Conservation (phyloP, 2,113 vertebrate species). For the Neolamprologus caudopunctatus region DNA sequence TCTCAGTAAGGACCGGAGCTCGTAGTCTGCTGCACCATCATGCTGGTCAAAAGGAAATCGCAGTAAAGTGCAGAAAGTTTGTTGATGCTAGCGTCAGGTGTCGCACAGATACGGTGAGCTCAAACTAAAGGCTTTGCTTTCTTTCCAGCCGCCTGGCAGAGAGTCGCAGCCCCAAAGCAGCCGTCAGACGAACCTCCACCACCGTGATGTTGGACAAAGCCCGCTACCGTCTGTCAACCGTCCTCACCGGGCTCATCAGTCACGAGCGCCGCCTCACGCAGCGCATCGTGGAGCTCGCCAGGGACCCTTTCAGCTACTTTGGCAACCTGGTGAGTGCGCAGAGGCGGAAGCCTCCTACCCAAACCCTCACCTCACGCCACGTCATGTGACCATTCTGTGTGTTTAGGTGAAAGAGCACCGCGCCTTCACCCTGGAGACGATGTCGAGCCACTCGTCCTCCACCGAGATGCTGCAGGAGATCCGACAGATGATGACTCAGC, state of each 20-base stretch:
- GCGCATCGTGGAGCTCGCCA: slow-evolving; percentile 85
- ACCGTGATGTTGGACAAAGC: slow-evolving; percentile 81
- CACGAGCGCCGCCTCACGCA: slow-evolving; percentile 85
- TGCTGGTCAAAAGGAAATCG: neutral
- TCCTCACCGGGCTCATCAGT: slow-evolving; percentile 82
- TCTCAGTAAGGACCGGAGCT: neutral
- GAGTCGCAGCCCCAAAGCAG: slow-evolving; percentile 9
- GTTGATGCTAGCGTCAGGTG: fast-evolving
- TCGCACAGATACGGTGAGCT: neutral
- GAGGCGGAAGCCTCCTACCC: neutral
- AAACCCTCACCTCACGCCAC: neutral
- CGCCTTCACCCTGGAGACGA: slow-evolving; percentile 88
- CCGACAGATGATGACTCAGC: slow-evolving; percentile 94
- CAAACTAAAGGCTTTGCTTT: neutral
- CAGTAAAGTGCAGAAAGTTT: neutral
- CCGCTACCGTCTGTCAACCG: slow-evolving; percentile 82
- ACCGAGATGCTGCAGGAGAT: slow-evolving; percentile 97
- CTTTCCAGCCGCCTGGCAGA: slow-evolving; percentile 8
- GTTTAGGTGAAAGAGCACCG: slow-evolving; percentile 81
- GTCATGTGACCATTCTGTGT: neutral
- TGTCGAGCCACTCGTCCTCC: slow-evolving; percentile 83
- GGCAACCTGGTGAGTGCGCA: slow-evolving; percentile 80
- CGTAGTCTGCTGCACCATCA: neutral
- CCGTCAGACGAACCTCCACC: slow-evolving; percentile 75
- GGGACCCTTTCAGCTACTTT: slow-evolving; percentile 88